phyloP scores from a whole-genome alignment of 2,113 vertebrate genomes.

The Pseudopipra pipra region DNA sequence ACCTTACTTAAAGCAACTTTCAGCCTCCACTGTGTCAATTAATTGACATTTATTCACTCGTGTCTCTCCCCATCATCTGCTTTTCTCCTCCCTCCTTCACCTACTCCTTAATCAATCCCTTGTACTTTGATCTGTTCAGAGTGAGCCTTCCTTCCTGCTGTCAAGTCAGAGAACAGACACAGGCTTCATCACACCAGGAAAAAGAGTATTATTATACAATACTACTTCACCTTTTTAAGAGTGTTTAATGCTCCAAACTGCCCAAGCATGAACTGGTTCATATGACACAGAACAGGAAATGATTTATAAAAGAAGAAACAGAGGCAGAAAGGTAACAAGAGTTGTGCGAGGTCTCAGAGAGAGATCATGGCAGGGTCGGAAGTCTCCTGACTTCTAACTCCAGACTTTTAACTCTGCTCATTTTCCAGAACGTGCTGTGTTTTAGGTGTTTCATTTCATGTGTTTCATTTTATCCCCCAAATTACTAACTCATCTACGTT shows the following conservation, averaged over 20 bases:
- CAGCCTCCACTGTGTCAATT: background rate
- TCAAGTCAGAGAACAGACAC: conserved; percentile 4
- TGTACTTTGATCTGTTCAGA: background rate
- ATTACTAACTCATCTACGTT: background rate
- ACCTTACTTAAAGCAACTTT: background rate
- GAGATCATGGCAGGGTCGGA: background rate
- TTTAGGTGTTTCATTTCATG: background rate
- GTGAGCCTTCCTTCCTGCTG: background rate
- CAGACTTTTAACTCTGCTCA: background rate
- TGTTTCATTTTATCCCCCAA: background rate
- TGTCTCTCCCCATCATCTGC: background rate
- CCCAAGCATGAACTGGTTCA: background rate
- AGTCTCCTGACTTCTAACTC: background rate
- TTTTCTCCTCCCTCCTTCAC: background rate
- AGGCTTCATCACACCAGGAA: conserved; percentile 1
- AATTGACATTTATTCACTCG: background rate
- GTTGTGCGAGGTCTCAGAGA: background rate
- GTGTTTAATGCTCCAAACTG: conserved; percentile 11
- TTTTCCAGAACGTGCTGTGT: background rate
- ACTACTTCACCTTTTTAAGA: background rate
- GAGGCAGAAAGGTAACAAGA: conserved; percentile 17
- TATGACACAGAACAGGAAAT: conserved; percentile 14
- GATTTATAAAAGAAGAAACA: conserved; percentile 30
- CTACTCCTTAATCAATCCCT: conserved; percentile 31
- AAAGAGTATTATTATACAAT: conserved; percentile 33